A percentile compares a stretch with the other conserved stretches of the same genome.
Conservation (phyloP, 2,888 invertebrate species). For the Dinocampus coccinellae region DNA sequence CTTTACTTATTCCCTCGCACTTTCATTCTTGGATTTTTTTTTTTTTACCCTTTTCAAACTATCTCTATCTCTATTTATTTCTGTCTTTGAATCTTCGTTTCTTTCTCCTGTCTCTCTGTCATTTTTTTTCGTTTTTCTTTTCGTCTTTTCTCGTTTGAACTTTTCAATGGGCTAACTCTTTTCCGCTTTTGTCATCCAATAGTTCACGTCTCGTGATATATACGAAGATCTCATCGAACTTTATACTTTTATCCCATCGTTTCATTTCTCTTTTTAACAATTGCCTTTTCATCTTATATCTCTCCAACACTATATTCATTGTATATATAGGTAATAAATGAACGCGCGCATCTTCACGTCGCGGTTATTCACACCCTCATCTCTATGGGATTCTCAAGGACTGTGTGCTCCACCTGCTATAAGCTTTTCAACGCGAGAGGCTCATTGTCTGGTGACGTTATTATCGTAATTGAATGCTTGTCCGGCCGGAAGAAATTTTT, state of each 20-base stretch:
- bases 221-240: constrained; percentile 34
- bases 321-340: background rate
- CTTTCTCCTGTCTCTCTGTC: background rate
- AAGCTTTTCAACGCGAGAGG: constrained; percentile 53
- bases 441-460: constrained; percentile 59
- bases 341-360: constrained; percentile 9
- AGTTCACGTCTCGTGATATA: constrained; percentile 28
- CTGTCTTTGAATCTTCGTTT: background rate
- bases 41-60: background rate
- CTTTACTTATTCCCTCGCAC: background rate
- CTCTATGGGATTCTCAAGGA: background rate
- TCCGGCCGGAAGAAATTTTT: constrained; percentile 44
- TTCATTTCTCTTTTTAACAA: constrained; percentile 20
- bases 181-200: constrained; percentile 32
- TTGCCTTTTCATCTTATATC: constrained; percentile 29
- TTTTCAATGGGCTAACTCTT: constrained; percentile 31
- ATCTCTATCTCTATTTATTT: background rate
- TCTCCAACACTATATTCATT: constrained; percentile 1
- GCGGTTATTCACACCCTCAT: constrained; percentile 38
- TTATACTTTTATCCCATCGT: constrained; percentile 27
- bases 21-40: background rate
- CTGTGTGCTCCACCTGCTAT: constrained; percentile 46
- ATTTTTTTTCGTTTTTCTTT: constrained; percentile 1
- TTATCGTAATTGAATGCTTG: constrained; percentile 62
- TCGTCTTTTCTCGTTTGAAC: constrained; percentile 14